phyloP scores from a whole-genome alignment of 1,140 invertebrate genomes.

The Linepithema humile region DNA sequence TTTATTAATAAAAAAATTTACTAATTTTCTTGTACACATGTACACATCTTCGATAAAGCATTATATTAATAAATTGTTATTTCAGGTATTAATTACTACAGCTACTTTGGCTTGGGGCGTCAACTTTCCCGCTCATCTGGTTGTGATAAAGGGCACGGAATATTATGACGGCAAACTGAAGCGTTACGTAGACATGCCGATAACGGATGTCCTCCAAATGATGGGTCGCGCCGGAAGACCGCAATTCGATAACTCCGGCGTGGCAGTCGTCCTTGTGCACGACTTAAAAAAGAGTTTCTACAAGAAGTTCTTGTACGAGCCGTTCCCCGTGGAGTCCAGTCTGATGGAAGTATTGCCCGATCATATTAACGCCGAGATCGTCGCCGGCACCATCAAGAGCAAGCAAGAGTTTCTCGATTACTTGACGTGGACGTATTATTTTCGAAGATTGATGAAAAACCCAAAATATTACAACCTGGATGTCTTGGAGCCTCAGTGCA shows the following conservation, averaged over 20 bases:
- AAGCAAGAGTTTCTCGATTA: constrained; percentile 99
- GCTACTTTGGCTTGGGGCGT: constrained; percentile 99
- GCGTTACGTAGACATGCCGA: constrained; percentile 99
- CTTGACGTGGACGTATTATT: constrained; percentile 99
- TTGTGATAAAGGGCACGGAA: constrained; percentile 95
- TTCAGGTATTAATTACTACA: constrained; percentile 96
- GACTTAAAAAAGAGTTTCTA: constrained; percentile 99
- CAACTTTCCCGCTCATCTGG: constrained; percentile 98
- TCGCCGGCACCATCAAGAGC: constrained; percentile 95
- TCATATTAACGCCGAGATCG: constrained; percentile 99
- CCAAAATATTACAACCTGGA: constrained; percentile 96
- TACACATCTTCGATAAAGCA: neutral
- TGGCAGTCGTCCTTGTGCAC: constrained; percentile 98
- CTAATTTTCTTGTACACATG: neutral
- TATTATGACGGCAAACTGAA: constrained; percentile 99
- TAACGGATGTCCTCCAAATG: constrained; percentile 99
- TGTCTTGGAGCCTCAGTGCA: constrained; percentile 88
- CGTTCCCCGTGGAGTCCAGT: constrained; percentile 99
- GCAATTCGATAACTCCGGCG: constrained; percentile 97
- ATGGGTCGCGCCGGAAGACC: constrained; percentile 99
- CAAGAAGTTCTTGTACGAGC: constrained; percentile 99
- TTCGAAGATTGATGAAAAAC: constrained; percentile 96
- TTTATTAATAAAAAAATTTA: too few relatives aligned
- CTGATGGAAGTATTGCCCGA: constrained; percentile 96
- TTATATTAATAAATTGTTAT: constrained; percentile 52